phyloP scores from a whole-genome alignment of 1,140 invertebrate species.

The Bombus waltoni region DNA sequence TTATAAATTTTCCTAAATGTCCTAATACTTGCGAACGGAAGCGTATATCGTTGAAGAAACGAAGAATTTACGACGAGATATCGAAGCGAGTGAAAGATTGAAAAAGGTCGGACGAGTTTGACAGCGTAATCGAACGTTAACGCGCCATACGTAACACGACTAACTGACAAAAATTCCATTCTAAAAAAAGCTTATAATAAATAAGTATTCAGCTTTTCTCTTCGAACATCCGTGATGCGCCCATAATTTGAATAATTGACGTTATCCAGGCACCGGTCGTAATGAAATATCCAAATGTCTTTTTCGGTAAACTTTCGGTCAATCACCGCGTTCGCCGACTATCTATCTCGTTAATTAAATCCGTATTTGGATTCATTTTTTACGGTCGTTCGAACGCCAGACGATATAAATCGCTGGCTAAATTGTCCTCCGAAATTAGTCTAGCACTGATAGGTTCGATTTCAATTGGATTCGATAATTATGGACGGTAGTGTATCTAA shows the following conservation, averaged over 20 bases:
- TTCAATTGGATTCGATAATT: background rate
- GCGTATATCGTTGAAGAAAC: background rate
- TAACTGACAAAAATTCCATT: slow-evolving; percentile 56
- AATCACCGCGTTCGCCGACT: slow-evolving; percentile 50
- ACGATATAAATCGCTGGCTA: slow-evolving; percentile 59
- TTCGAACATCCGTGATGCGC: slow-evolving; percentile 22
- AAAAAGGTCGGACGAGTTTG: slow-evolving; percentile 8
- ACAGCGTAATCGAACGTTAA: background rate
- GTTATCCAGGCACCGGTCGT: slow-evolving; percentile 28
- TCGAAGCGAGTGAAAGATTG: background rate
- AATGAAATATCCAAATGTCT: slow-evolving; percentile 65
- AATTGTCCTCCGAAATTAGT: slow-evolving; percentile 35
- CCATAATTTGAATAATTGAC: slow-evolving; percentile 68
- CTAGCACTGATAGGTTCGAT: slow-evolving; percentile 29
- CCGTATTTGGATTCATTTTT: slow-evolving; percentile 65
- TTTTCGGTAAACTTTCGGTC: slow-evolving; percentile 56
- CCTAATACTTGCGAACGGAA: too few species aligned
- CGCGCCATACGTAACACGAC: slow-evolving; percentile 36
- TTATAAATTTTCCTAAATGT: too few species aligned
- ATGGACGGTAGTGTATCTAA: background rate
- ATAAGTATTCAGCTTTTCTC: slow-evolving; percentile 41
- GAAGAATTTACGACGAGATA: background rate
- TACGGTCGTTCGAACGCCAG: slow-evolving; percentile 55
- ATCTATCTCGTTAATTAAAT: slow-evolving; percentile 64
- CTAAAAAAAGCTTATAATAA: slow-evolving; percentile 37